phyloP scores from a whole-genome alignment of 2,888 invertebrate genomes.

The Andrena fulva region DNA sequence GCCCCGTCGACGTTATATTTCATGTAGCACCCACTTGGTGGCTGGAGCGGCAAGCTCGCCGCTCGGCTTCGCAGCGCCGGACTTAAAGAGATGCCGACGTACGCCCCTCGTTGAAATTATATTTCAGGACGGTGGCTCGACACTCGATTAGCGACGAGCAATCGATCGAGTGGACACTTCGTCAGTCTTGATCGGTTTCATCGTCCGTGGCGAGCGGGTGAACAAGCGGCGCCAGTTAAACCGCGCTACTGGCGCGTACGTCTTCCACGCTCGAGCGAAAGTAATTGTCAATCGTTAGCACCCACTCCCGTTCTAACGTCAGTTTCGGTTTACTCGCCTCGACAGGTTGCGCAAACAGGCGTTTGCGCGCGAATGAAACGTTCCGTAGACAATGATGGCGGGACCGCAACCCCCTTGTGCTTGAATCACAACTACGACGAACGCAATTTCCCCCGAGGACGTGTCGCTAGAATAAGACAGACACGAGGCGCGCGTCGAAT shows the following conservation, averaged over 20 bases:
- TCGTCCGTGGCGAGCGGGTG: not conserved
- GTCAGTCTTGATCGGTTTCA: not conserved
- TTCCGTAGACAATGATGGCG: conserved; percentile 46
- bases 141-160: not conserved
- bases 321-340: conserved; percentile 39
- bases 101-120: not conserved
- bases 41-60: not conserved
- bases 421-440: conserved; percentile 51
- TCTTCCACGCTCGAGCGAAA: conserved; percentile 29
- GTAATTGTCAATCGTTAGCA: conserved; percentile 53
- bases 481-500: not conserved
- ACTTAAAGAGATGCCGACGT: not conserved
- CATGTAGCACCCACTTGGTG: not conserved
- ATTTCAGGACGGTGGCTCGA: not conserved
- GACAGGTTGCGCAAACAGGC: conserved; percentile 47
- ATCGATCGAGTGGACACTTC: no score
- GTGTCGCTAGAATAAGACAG: conserved; percentile 29
- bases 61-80: not conserved
- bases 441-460: conserved; percentile 58
- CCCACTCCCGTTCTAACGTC: conserved; percentile 24
- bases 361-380: conserved; percentile 19
- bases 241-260: conserved; percentile 1
- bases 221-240: conserved; percentile 1
- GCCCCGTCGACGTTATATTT: conserved; percentile 10
- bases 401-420: conserved; percentile 32